Base-by-base conservation (phyloP, 35 echinoderm and acorn worm species). In the Apostichopus californicus region DNA sequence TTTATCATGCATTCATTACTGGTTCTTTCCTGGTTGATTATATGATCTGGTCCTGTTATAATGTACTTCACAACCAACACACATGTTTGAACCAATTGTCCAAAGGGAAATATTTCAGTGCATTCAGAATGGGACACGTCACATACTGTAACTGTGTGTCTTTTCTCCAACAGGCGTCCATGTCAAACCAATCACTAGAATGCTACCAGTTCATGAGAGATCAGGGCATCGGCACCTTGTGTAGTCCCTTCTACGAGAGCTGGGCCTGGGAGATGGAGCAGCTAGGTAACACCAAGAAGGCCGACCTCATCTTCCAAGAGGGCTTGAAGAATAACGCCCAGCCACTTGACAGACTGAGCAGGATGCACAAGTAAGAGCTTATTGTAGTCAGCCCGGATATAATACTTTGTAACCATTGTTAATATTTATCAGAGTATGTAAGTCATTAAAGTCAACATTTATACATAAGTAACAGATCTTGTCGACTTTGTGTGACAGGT, bases 241-340 rank as follows among this genome's bases (percentile, higher is more conserved):
- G 92, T 22, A 92, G 92, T 11, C 63, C 77, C 0, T 94, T 98
- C 77, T 98, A 98, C 60, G 96, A 98, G 91, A 93, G 94, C 4
- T 98, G 93, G 92, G 86, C 96, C 23, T 94, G 92, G 91, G 87
- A 98, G 54, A 81, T 98, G 15, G 96, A 98, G 64, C 94, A 98
- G 34, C 83, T 87, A 61, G 96, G 96, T 2, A 98, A 96, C 73
- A 94, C 96, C 53, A 94, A 98, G 88, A 98, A 95, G 55, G 94
- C 96, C 22, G 96, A 96, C 86, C 57, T 87, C 8, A 92, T 98
- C 9, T 98, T 94, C 59, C 79, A 86, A 34, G 92, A 96, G 70
- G 96, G 96, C 53, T 63, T 98, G 6, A 81, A 64, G 24, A 91
- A 87, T 25, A 90, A 94, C 68, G 96, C 96, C 28, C 57, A 90